Evolutionary conservation across 2,888 invertebrate species (phyloP).

Genomic region (Chymomyza amoena): DNA sequence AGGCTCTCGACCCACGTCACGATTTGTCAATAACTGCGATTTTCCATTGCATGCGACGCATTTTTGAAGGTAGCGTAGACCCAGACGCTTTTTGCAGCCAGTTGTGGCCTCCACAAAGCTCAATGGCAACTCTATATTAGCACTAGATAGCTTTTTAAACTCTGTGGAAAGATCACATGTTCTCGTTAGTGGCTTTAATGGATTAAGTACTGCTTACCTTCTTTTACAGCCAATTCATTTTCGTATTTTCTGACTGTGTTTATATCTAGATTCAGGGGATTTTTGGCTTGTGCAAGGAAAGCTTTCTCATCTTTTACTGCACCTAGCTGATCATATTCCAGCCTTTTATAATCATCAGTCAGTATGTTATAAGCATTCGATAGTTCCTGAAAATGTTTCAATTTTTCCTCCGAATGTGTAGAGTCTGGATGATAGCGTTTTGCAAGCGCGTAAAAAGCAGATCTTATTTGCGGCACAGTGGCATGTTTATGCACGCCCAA

Average conservation of each 20-base stretch:
- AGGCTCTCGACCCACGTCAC: slow-evolving; percentile 60
- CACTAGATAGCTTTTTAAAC: slow-evolving; percentile 44
- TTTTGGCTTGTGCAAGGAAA: slow-evolving; percentile 60
- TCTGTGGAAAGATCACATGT: slow-evolving; percentile 38
- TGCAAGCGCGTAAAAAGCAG: slow-evolving; percentile 75
- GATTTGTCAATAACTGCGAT: slow-evolving; percentile 55
- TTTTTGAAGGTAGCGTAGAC: slow-evolving; percentile 62
- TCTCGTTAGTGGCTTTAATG: slow-evolving; percentile 7
- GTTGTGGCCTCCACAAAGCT: slow-evolving; percentile 72
- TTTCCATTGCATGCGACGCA: slow-evolving; percentile 74
- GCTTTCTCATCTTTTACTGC: slow-evolving; percentile 60
- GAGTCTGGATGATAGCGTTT: slow-evolving; percentile 77
- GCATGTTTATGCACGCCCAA: slow-evolving; percentile 67
- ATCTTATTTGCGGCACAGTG: slow-evolving; percentile 69
- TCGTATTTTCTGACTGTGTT: slow-evolving; percentile 22
- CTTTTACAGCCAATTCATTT: background rate
- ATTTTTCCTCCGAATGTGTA: slow-evolving; percentile 55
- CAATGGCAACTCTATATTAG: slow-evolving; percentile 61
- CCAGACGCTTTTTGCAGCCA: slow-evolving; percentile 70
- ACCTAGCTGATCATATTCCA: slow-evolving; percentile 78
- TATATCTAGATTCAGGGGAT: slow-evolving; percentile 50
- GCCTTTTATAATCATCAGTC: slow-evolving; percentile 90
- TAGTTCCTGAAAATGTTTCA: slow-evolving; percentile 86
- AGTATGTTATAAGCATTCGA: slow-evolving; percentile 98
- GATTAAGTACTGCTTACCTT: slow-evolving; percentile 12